phyloP scores from a whole-genome alignment of 2,113 vertebrate genomes.

The Beaufortia kweichowensis region DNA sequence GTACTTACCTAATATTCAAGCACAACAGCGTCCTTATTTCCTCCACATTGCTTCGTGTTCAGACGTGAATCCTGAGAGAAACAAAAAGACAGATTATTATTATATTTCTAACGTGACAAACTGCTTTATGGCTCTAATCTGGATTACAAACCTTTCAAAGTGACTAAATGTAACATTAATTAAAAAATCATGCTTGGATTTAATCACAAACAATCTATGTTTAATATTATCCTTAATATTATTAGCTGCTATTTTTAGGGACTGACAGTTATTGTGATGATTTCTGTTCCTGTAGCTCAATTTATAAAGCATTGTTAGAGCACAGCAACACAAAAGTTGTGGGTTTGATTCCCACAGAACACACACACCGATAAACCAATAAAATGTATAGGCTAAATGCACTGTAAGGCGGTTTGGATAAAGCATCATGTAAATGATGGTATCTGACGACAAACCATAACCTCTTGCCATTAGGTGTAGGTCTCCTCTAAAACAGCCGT shows the following conservation, averaged over 20 bases:
- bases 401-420: too few relatives aligned
- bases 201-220: background rate
- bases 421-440: too few relatives aligned
- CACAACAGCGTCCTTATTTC: slow-evolving; percentile 66
- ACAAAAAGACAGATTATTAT: slow-evolving; percentile 64
- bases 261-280: too few relatives aligned
- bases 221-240: background rate
- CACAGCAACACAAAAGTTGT: too few relatives aligned
- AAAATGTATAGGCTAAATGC: too few relatives aligned
- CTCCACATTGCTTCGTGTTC: slow-evolving; percentile 68
- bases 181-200: background rate
- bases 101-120: slow-evolving; percentile 40
- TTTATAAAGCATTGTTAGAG: too few relatives aligned
- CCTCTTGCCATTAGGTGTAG: too few relatives aligned
- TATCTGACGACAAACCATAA: too few relatives aligned
- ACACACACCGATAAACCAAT: too few relatives aligned
- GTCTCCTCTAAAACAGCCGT: too few relatives aligned
- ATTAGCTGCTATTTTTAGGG: slow-evolving; percentile 4
- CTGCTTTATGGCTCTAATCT: slow-evolving; percentile 1
- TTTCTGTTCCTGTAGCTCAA: too few relatives aligned
- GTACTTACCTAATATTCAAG: slow-evolving; percentile 66
- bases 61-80: slow-evolving; percentile 65
- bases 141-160: background rate
- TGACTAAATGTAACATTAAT: background rate
- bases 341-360: too few relatives aligned